Conservation (phyloP, 2,113 vertebrate genomes). For the Canis aureus region DNA sequence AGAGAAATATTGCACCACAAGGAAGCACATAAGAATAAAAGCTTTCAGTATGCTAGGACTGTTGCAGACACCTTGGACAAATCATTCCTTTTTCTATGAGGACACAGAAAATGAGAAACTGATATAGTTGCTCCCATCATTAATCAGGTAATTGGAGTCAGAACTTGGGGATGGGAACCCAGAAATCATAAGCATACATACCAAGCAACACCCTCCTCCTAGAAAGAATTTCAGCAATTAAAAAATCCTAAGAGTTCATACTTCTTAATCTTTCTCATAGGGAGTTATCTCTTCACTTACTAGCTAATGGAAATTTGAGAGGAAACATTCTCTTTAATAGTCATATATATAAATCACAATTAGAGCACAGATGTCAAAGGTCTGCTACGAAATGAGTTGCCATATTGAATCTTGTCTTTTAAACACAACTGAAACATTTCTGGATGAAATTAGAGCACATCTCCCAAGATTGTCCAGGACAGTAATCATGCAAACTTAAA, state of each 20-base stretch:
- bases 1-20: neutral
- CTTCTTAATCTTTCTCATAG: neutral
- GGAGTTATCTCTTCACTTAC: neutral
- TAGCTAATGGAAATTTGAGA: neutral
- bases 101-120: slow-evolving; percentile 63
- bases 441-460: neutral
- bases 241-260: neutral
- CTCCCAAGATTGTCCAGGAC: neutral
- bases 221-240: slow-evolving; percentile 63
- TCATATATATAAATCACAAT: neutral
- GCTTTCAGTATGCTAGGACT: neutral
- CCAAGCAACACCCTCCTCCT: slow-evolving; percentile 26
- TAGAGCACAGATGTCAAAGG: neutral
- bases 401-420: neutral
- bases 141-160: slow-evolving; percentile 43
- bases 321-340: neutral
- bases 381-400: neutral
- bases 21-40: neutral
- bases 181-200: slow-evolving; percentile 33
- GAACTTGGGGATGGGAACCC: neutral
- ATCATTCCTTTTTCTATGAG: neutral
- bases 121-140: neutral
- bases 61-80: neutral
- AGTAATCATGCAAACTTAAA: neutral
- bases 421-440: neutral